Evolutionary conservation across 2,888 invertebrate species (phyloP), one percentile per base, ranked within the genome.

Genomic region (Trilocha varians): DNA sequence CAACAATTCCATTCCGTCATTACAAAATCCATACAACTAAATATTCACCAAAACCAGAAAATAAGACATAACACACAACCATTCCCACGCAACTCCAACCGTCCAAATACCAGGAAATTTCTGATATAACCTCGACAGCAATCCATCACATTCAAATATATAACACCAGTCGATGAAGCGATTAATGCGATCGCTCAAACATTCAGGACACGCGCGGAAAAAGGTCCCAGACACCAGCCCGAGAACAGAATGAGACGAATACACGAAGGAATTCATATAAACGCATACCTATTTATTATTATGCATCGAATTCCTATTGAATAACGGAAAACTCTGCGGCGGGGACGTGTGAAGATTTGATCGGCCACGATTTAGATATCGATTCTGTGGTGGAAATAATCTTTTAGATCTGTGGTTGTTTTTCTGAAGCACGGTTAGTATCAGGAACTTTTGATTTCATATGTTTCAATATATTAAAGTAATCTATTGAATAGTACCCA

Each of bases 281-380:
- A 65, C 70, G 73, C 70, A 70, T 72, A 65, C 71, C 71, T 64
- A 67, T 67, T 25, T 70, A 68, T 66, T 67, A 70, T 65, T 74
- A 70, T 74, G 70, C 71, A 70, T 64, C 63, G 65, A 69, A 66
- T 70, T 50, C 62, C 64, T 49, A 59, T 57, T 53, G 59, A 60
- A 62, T 62, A 59, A 55, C 58, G 50, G 52, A 47, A 48, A 42
- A 43, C 45, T 49, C 43, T 41, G 41, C 42, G 49, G 49, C 36
- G 53, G 32, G 17, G 49, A 67, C 66, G 68, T 66, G 66, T 58
- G 53, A 62, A 55, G 61, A 63, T 65, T 65, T 53, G 50, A 49
- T 48, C 52, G 45, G n/a, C 41, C 45, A 48, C 57, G 51, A 57
- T 61, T 55, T 61, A 55, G 52, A 48, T 48, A 58, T 59, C 50